A percentile compares a stretch with the other conserved stretches of the same genome.
These are phyloP conservation scores for Strongylocentrotus purpuratus DNA, from an alignment of 35 echinoderm and acorn worm species.

Conservation along the genomic window DNA sequence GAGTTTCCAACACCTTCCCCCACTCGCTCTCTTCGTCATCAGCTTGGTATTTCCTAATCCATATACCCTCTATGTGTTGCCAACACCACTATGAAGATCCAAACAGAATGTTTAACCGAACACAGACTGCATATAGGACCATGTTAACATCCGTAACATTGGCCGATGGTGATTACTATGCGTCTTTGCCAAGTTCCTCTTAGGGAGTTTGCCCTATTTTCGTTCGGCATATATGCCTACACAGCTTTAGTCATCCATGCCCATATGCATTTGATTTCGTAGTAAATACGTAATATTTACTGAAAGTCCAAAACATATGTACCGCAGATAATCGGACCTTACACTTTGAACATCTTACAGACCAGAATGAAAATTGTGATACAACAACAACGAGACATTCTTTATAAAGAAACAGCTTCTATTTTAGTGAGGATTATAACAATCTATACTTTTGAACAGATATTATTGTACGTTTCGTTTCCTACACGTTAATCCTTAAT, in stretches of 20 bases:
- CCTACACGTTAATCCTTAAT: neutral
- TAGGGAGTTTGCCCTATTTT: neutral
- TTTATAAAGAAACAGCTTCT: too few species aligned
- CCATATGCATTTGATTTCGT: too few species aligned
- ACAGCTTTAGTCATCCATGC: neutral
- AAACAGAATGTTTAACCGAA: neutral
- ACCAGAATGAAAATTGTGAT: too few species aligned
- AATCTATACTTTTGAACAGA: too few species aligned
- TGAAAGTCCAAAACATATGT: too few species aligned
- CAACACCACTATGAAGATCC: neutral
- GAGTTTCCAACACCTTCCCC: conserved; percentile 10
- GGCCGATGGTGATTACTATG: neutral
- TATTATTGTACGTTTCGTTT: neutral
- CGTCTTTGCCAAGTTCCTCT: neutral
- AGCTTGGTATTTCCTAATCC: conserved; percentile 33
- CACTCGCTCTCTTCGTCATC: conserved; percentile 18
- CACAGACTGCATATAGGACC: neutral
- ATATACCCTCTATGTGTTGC: neutral
- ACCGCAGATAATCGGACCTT: too few species aligned
- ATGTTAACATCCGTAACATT: neutral
- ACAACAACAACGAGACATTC: too few species aligned
- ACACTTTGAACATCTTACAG: too few species aligned
- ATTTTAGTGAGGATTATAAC: too few species aligned
- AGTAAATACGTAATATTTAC: neutral
- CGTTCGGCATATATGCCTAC: neutral